A percentile compares a stretch with the other conserved stretches of the same genome.
phyloP scores from a whole-genome alignment of 2,113 vertebrate species.

The Clarias macrocephalus region DNA sequence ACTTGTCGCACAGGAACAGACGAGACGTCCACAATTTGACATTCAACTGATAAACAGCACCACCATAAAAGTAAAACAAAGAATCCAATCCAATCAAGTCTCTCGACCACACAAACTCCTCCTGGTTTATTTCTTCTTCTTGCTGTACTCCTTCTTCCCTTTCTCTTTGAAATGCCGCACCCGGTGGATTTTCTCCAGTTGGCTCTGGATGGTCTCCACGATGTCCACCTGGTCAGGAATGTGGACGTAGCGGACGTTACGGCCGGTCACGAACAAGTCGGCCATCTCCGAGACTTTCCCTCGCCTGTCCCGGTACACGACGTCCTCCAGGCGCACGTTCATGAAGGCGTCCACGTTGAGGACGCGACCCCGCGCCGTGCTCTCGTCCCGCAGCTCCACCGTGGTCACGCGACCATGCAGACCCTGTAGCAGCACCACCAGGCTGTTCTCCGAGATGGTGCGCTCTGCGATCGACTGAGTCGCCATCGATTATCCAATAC shows the following conservation, averaged over 20 bases:
- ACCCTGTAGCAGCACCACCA: conserved; percentile 92
- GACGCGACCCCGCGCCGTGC: conserved; percentile 79
- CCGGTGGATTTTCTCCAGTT: conserved; percentile 83
- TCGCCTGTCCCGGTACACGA: conserved; percentile 79
- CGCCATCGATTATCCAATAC: conserved; percentile 48
- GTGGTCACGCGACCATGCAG: conserved; percentile 85
- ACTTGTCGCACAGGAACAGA: not conserved
- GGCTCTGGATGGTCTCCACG: conserved; percentile 80
- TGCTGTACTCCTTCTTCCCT: conserved; percentile 81
- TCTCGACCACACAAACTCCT: not conserved
- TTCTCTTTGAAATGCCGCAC: conserved; percentile 80
- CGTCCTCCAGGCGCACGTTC: conserved; percentile 86
- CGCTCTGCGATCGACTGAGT: conserved; percentile 89
- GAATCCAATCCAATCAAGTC: not conserved
- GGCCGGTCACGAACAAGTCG: conserved; percentile 87
- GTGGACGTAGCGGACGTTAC: conserved; percentile 91
- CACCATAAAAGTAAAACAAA: not conserved
- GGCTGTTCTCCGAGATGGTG: conserved; percentile 92
- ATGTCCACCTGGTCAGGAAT: conserved; percentile 90
- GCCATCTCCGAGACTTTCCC: conserved; percentile 73
- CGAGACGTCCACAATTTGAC: not conserved
- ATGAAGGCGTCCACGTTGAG: conserved; percentile 94
- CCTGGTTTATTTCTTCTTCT: conserved; percentile 52
- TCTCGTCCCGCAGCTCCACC: conserved; percentile 90
- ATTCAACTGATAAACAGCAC: not conserved